Evolutionary conservation across 2,113 vertebrate genomes (phyloP).

Genomic region (Chloropsis hardwickii): DNA sequence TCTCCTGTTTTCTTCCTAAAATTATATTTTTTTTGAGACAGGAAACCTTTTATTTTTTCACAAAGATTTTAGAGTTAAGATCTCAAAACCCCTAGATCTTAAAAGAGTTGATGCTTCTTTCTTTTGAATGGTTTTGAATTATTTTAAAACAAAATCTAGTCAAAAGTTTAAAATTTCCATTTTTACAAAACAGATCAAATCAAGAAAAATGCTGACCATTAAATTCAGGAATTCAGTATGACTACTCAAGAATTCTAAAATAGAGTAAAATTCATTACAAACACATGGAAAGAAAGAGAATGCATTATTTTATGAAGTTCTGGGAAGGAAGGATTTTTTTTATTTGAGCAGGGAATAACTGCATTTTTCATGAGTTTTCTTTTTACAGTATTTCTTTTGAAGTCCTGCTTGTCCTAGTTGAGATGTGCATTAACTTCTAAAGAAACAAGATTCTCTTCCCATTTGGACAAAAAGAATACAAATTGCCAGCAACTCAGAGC

Average conservation of each 20-base stretch:
- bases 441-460: background rate
- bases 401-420: background rate
- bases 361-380: background rate
- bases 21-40: background rate
- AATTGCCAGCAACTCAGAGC: background rate
- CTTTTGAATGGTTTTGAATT: background rate
- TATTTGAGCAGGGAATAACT: background rate
- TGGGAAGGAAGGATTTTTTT: background rate
- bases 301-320: background rate
- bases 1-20: background rate
- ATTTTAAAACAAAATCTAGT: background rate
- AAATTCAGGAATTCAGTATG: background rate
- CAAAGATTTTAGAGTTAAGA: background rate
- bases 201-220: background rate
- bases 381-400: background rate
- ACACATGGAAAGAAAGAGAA: background rate
- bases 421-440: background rate
- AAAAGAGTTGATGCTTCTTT: background rate
- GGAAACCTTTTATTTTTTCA: background rate
- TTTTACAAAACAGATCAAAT: background rate
- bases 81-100: background rate
- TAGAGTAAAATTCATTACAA: background rate
- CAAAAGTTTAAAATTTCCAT: background rate
- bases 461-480: background rate
- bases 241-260: background rate